Conservation (phyloP, 2,113 vertebrate genomes). For the Rousettus leschenaultii region DNA sequence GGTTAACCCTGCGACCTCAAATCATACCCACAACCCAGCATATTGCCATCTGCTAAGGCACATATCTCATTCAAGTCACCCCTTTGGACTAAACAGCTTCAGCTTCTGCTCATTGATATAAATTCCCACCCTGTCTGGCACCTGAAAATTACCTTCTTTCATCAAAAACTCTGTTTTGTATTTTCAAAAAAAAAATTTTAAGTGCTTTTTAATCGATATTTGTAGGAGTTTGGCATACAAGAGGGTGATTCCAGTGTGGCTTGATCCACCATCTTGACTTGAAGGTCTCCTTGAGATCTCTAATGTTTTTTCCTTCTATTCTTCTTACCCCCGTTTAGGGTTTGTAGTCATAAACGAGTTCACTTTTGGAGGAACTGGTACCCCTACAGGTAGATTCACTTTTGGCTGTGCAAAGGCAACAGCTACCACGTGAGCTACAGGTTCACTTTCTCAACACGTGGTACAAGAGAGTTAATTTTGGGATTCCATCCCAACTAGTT, state of each 20-base stretch:
- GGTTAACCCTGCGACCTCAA: neutral
- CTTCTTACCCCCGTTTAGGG: neutral
- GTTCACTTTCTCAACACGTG: constrained; percentile 78
- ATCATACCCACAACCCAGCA: neutral
- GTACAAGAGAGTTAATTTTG: constrained; percentile 78
- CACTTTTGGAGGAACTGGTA: constrained; percentile 77
- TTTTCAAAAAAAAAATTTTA: neutral
- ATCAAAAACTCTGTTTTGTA: neutral
- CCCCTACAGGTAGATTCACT: constrained; percentile 71
- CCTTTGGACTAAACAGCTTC: neutral
- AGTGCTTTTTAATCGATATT: neutral
- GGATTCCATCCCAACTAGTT: constrained; percentile 37
- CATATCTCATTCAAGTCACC: neutral
- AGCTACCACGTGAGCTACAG: constrained; percentile 57
- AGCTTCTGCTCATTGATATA: neutral
- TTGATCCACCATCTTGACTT: neutral
- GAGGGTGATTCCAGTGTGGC: neutral
- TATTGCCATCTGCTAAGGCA: neutral
- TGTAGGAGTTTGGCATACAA: neutral
- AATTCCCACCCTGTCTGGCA: neutral
- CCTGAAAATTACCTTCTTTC: neutral
- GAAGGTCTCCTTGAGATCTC: neutral
- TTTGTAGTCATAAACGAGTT: constrained; percentile 80
- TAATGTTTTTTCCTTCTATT: neutral
- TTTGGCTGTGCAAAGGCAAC: constrained; percentile 77